These are phyloP conservation scores for Platycnemis pennipes DNA, from an alignment of 2,888 invertebrate genomes.

Conservation along the genomic window DNA sequence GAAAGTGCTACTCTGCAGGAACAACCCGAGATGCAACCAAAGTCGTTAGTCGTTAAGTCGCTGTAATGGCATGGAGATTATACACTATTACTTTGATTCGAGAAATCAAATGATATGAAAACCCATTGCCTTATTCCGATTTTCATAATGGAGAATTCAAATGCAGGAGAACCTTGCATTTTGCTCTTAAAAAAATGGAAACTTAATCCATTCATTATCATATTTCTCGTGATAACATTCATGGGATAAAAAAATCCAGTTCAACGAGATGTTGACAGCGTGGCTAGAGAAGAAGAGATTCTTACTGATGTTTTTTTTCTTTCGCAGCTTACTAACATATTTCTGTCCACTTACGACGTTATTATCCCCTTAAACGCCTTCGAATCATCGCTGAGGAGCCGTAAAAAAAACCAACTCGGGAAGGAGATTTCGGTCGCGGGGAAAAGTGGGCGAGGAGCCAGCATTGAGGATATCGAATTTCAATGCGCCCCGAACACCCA, in stretches of 20 bases:
- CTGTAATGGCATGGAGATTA: not conserved
- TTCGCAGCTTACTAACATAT: not conserved
- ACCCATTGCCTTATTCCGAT: not conserved
- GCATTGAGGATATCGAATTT: not conserved
- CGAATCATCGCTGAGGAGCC: conserved; percentile 5
- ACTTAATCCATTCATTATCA: not conserved
- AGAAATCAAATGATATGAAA: not conserved
- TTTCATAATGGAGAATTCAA: not conserved
- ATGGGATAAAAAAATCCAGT: not conserved
- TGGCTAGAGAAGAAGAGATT: not conserved
- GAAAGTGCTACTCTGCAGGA: not conserved
- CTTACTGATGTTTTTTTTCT: not conserved
- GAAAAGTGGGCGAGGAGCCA: not conserved
- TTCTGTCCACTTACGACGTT: not conserved
- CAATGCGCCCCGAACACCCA: not conserved
- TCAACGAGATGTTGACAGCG: not conserved
- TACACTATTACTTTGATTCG: not conserved
- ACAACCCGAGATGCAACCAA: not conserved
- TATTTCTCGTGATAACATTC: not conserved
- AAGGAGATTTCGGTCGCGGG: not conserved
- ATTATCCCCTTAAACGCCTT: conserved; percentile 19
- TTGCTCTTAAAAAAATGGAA: not conserved
- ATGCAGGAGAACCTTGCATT: not conserved
- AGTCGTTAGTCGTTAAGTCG: not conserved
- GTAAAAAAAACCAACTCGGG: not conserved